Conservation (phyloP, 2,797 vertebrate genomes). For the Eurystomus glaucurus region DNA sequence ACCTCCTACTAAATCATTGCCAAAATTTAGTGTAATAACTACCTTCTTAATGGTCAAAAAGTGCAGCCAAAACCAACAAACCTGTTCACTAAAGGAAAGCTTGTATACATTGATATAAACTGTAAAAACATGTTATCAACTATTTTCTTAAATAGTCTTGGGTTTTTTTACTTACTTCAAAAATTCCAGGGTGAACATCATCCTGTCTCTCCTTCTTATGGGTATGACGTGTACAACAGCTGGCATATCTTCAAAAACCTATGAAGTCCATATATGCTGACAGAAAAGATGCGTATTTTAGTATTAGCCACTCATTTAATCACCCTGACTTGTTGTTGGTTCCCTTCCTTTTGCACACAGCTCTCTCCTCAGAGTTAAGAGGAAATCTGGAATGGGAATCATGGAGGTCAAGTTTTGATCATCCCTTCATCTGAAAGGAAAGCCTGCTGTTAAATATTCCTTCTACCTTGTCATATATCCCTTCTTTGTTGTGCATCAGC, state of each 20-base stretch:
- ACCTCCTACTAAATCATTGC: background rate
- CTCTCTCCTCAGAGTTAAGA: background rate
- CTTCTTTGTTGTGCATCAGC: background rate
- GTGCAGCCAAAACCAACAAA: background rate
- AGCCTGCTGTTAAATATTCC: background rate
- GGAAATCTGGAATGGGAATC: background rate
- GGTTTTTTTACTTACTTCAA: background rate
- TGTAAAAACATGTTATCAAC: background rate
- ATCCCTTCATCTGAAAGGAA: background rate
- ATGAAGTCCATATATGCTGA: background rate
- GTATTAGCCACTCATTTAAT: background rate
- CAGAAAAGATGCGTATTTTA: background rate
- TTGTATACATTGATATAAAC: background rate
- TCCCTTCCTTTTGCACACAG: background rate
- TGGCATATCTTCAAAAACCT: background rate
- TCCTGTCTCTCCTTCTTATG: background rate
- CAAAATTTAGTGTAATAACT: conserved; percentile 10
- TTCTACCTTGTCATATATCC: background rate
- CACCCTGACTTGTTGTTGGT: background rate
- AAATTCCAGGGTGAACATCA: background rate
- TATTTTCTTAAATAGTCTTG: background rate
- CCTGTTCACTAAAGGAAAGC: background rate
- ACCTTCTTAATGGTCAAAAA: background rate
- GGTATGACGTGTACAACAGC: background rate
- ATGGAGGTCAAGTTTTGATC: background rate